Conservation (phyloP, 2,888 invertebrate species). For the Cataglyphis albicans region DNA sequence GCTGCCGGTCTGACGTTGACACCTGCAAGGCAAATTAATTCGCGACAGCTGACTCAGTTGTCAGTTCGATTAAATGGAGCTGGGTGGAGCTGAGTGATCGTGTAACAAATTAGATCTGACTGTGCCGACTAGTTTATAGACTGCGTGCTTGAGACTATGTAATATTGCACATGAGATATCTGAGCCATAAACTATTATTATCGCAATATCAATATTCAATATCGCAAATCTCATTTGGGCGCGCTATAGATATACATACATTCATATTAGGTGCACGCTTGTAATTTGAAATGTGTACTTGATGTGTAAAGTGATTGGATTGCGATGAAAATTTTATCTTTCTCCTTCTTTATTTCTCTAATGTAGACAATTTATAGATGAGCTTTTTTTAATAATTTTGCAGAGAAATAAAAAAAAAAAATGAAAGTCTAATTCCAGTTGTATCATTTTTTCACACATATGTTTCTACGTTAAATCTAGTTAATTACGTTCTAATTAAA, state of each 20-base stretch:
- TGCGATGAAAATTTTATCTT: not conserved
- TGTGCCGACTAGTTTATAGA: conserved; percentile 43
- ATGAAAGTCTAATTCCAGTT: not conserved
- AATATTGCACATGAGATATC: conserved; percentile 26
- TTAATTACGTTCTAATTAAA: not conserved
- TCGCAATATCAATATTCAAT: conserved; percentile 15
- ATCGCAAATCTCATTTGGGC: conserved; percentile 5
- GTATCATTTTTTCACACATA: not conserved
- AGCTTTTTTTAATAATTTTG: not conserved
- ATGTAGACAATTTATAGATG: not conserved
- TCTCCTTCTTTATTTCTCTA: not conserved
- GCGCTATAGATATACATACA: not conserved
- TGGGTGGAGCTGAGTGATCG: conserved; percentile 60
- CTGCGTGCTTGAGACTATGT: conserved; percentile 36
- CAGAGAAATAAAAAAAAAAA: not conserved
- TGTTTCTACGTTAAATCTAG: not conserved
- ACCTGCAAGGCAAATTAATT: conserved; percentile 79
- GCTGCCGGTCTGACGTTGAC: conserved; percentile 70
- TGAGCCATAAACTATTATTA: conserved; percentile 31
- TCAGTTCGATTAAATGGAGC: conserved; percentile 71
- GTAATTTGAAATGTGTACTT: not conserved
- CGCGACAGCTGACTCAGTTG: conserved; percentile 78
- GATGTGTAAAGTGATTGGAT: not conserved
- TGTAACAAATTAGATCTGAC: conserved; percentile 69
- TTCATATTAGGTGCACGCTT: not conserved